Conservation (phyloP, 1,140 invertebrate genomes). For the Atta colombica region DNA sequence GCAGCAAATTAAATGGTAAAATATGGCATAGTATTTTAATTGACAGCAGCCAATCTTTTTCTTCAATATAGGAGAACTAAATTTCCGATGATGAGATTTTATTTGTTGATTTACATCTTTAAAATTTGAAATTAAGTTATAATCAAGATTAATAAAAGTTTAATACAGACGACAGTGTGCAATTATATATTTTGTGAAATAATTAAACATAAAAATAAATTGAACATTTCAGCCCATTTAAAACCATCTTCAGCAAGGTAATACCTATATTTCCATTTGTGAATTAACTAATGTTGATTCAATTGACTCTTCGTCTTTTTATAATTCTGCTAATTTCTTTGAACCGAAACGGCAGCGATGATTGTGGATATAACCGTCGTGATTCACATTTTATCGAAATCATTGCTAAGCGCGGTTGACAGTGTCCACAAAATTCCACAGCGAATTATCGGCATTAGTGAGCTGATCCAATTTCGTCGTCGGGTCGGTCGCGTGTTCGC, state of each 20-base stretch:
- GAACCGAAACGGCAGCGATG: not conserved
- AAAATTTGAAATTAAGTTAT: not conserved
- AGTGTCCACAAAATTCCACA: conserved; percentile 36
- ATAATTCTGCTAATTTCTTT: not conserved
- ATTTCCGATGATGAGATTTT: not conserved
- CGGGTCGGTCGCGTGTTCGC: conserved; percentile 44
- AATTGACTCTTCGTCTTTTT: not conserved
- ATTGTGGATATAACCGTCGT: no score
- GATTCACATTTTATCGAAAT: conserved; percentile 51
- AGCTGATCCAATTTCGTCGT: conserved; percentile 54
- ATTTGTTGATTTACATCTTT: not conserved
- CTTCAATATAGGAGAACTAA: not conserved
- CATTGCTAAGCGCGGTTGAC: conserved; percentile 15
- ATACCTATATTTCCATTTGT: no score
- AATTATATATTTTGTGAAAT: no score
- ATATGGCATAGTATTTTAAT: no score
- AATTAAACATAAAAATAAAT: no score
- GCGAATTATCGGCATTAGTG: conserved; percentile 1
- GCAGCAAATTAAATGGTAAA: no score
- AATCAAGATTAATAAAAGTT: no score
- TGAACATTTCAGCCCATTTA: no score
- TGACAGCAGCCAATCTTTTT: no score
- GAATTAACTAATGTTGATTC: not conserved
- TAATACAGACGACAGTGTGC: no score
- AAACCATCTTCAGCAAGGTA: no score